phyloP scores from a whole-genome alignment of 2,888 invertebrate genomes.

The Chydorus sphaericus region DNA sequence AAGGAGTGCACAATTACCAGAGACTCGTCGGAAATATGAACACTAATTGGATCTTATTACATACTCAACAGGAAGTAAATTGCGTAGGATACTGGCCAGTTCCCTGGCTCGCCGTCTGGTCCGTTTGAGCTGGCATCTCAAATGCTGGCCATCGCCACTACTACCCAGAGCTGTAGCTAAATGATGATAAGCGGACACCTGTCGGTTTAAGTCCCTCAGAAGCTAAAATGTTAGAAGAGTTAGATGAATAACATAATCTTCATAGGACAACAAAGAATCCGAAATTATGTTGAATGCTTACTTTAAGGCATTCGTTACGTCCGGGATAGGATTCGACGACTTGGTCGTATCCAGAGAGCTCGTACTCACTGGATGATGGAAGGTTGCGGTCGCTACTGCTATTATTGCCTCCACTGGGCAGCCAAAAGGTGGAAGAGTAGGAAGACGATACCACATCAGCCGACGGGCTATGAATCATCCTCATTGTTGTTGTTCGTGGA shows the following conservation, averaged over 20 bases:
- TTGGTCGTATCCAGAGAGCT: no score
- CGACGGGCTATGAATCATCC: no score
- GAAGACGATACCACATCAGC: no score
- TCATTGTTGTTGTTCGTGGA: no score
- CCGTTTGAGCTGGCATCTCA: constrained; percentile 25
- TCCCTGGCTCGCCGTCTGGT: constrained; percentile 25
- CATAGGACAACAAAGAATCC: not conserved
- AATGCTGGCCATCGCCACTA: constrained; percentile 25
- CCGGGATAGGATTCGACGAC: not conserved
- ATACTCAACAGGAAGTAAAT: not conserved
- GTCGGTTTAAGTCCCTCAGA: constrained; percentile 25
- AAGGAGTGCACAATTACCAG: not conserved
- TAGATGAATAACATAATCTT: not conserved
- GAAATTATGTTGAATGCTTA: not conserved
- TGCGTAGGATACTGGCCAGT: constrained; percentile 18
- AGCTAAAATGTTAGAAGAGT: constrained; percentile 21
- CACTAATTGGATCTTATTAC: not conserved
- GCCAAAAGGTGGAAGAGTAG: not conserved
- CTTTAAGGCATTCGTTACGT: not conserved
- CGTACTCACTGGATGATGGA: not conserved
- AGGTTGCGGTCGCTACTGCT: not conserved
- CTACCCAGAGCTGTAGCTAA: constrained; percentile 23
- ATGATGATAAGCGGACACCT: constrained; percentile 23
- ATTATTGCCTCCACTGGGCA: no score
- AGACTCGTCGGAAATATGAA: not conserved